Evolutionary conservation across 2,888 invertebrate species (phyloP).

Genomic region (Cataglyphis albicans): DNA sequence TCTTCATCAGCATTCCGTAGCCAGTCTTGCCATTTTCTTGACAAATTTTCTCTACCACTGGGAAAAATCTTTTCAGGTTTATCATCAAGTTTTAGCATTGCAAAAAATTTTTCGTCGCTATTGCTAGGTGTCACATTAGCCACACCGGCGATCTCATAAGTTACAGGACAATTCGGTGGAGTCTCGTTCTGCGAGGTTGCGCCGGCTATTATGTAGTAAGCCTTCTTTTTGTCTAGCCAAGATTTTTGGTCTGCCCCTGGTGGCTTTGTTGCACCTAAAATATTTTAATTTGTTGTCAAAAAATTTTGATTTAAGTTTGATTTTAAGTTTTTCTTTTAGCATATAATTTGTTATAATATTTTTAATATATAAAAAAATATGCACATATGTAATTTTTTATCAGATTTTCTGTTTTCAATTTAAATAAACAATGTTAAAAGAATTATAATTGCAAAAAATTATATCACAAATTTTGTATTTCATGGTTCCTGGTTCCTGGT

Average conservation of each 20-base stretch:
- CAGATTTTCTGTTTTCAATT: slow-evolving; percentile 9
- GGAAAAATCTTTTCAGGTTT: slow-evolving; percentile 71
- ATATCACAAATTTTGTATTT: slow-evolving; percentile 69
- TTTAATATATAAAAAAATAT: neutral
- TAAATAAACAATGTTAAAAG: neutral
- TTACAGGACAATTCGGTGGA: slow-evolving; percentile 68
- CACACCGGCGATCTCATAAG: slow-evolving; percentile 74
- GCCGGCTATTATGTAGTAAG: slow-evolving; percentile 74
- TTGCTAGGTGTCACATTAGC: slow-evolving; percentile 74
- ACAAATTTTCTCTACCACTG: slow-evolving; percentile 79
- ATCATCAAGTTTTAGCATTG: slow-evolving; percentile 69
- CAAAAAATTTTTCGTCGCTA: slow-evolving; percentile 78
- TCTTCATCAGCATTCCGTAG: slow-evolving; percentile 79
- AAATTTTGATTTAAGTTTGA: neutral
- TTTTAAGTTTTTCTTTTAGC: neutral
- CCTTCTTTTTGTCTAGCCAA: slow-evolving; percentile 73
- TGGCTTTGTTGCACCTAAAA: slow-evolving; percentile 60
- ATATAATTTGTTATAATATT: neutral
- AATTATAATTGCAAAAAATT: neutral
- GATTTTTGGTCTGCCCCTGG: slow-evolving; percentile 62
- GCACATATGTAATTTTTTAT: slow-evolving; percentile 2
- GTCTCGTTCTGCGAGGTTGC: slow-evolving; percentile 57
- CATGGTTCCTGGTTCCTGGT: slow-evolving; percentile 36
- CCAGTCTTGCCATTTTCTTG: slow-evolving; percentile 81
- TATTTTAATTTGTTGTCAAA: neutral